These are phyloP conservation scores for Gobio gobio DNA, from an alignment of 2,113 vertebrate species.

Conservation along the genomic window DNA sequence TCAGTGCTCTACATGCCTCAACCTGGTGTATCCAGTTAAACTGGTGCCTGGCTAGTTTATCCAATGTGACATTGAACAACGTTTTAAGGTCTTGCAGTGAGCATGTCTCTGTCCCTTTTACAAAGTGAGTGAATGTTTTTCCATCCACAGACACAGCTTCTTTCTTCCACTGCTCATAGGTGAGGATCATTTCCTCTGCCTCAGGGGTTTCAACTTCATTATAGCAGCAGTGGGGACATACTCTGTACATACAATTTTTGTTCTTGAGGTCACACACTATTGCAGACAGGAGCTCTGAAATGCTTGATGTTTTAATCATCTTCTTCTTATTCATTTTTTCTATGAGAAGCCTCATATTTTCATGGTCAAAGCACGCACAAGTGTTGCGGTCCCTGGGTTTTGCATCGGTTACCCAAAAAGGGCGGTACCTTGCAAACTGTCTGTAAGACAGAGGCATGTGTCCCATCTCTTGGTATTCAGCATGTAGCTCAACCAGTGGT, in stretches of 20 bases:
- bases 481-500: no score
- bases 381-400: no score
- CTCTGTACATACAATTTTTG: not conserved
- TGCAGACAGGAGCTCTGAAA: no score
- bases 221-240: not conserved
- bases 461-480: no score
- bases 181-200: not conserved
- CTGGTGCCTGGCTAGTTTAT: conserved; percentile 35
- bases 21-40: conserved; percentile 44
- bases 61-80: not conserved
- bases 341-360: no score
- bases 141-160: not conserved
- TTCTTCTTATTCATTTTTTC: no score
- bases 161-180: not conserved
- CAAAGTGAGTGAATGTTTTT: not conserved
- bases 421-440: no score
- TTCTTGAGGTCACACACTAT: not conserved
- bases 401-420: no score
- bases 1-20: conserved; percentile 19
- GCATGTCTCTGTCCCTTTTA: not conserved
- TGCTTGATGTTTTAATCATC: no score
- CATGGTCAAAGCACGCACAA: no score
- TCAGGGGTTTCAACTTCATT: not conserved
- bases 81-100: conserved; percentile 1
- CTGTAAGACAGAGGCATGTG: no score